Evolutionary conservation across 2,113 vertebrate genomes (phyloP), one percentile per base, ranked within the genome.

Genomic region (Rhodinocichla rosea): DNA sequence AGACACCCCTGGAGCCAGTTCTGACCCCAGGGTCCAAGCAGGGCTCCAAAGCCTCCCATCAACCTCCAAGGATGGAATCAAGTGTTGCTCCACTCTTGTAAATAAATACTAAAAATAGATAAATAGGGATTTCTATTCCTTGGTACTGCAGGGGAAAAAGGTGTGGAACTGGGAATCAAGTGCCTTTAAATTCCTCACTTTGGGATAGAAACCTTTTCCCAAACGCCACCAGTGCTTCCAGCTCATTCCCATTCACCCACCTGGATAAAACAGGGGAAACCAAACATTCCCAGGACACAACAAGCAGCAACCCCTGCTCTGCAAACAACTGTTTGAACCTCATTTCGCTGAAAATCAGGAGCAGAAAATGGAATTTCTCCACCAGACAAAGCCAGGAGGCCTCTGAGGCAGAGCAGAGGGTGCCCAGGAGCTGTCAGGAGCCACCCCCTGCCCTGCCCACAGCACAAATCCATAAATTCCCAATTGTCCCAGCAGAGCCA

Each of bases 71-170:
- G 39, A 8, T 18, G 22, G 19, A 45, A 30, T 35, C 10, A 7
- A 28, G 52, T 42, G 8, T 7, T n/a, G 18, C 4, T 15, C 1
- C n/a, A 24, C 30, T 50, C 27, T 6, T 11, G 32, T 15, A 45
- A 82, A 81, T 16, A 70, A 83, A 15, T 9, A 50, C 5, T 42
- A 27, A 53, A 52, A 50, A 20, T 6, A 42, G 28, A 69, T 11
- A 28, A 59, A 70, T 1, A 30, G 45, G 26, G 15, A 56, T 42
- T 74, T 62, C 37, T 60, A 20, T 50, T 12, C 27, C 42, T 42
- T 28, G 37, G 35, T 2, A 10, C 22, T 40, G 16, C 35, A 64
- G 14, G 6, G 2, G 0, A 2, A 2, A 26, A 55, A 10, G 39
- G 19, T 9, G 15, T 2, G 7, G 28, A 55, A 63, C 30, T 55